A percentile compares a stretch with the other conserved stretches of the same genome.
phyloP scores from a whole-genome alignment of 2,113 vertebrate genomes.

The Pipra filicauda region DNA sequence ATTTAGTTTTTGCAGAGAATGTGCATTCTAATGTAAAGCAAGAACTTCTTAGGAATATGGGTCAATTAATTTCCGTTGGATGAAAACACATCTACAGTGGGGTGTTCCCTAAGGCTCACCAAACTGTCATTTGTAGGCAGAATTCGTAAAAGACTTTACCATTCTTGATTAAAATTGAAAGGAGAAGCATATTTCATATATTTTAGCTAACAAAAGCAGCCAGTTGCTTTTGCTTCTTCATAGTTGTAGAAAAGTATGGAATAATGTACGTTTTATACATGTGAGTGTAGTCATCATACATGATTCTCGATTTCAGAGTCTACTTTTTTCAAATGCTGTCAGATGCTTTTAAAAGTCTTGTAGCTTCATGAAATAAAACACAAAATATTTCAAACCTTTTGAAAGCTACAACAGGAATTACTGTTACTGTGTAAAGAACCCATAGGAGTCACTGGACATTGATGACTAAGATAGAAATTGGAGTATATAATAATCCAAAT shows the following conservation, averaged over 20 bases:
- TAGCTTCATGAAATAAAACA: background rate
- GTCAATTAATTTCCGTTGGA: slow-evolving; percentile 11
- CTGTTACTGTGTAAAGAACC: background rate
- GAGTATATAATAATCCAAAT: background rate
- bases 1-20: background rate
- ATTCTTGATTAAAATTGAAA: background rate
- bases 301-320: background rate
- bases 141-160: background rate
- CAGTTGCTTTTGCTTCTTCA: background rate
- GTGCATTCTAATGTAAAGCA: background rate
- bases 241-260: background rate
- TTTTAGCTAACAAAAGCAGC: background rate
- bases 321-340: background rate
- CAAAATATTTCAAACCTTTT: background rate
- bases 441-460: background rate
- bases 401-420: background rate
- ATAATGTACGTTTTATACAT: background rate
- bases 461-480: background rate
- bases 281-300: background rate
- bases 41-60: background rate
- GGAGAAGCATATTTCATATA: background rate
- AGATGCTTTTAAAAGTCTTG: background rate
- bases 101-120: background rate
- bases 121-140: background rate
- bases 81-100: background rate